phyloP scores from a whole-genome alignment of 23 tunicate genomes.

The Ascidia mentula region DNA sequence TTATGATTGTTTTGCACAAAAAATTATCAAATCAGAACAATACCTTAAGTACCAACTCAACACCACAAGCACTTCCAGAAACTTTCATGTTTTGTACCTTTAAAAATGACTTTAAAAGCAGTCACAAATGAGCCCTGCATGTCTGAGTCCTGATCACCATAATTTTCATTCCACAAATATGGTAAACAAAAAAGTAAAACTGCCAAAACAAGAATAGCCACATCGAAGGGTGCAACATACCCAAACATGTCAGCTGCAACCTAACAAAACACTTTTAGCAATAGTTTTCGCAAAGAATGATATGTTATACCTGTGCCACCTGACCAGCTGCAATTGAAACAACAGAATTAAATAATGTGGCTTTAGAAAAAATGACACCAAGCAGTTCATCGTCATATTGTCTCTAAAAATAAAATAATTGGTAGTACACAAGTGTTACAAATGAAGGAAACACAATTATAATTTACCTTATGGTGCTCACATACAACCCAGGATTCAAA shows the following conservation, averaged over 20 bases:
- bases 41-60: not conserved
- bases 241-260: constrained; percentile 28
- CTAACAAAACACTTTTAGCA: constrained; percentile 11
- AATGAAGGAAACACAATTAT: not conserved
- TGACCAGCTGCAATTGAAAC: constrained; percentile 58
- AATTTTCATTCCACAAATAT: constrained; percentile 49
- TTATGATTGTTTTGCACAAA: not conserved
- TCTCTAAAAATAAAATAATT: constrained; percentile 14
- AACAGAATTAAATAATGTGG: constrained; percentile 60
- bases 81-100: constrained; percentile 15
- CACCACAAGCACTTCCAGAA: not conserved
- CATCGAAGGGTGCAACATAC: constrained; percentile 54
- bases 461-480: constrained; percentile 51
- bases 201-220: constrained; percentile 20
- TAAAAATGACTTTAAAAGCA: constrained; percentile 10
- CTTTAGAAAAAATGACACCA: constrained; percentile 45
- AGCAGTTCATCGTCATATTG: constrained; percentile 31
- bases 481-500: constrained; percentile 81
- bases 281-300: not conserved
- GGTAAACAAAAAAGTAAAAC: constrained; percentile 13
- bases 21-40: not conserved
- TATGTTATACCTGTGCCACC: constrained; percentile 27
- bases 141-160: constrained; percentile 40
- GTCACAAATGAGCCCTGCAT: constrained; percentile 10
- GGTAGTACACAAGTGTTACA: not conserved